Conservation (phyloP, 53 echinoderm and acorn worm species). For the Henricia sp. region DNA sequence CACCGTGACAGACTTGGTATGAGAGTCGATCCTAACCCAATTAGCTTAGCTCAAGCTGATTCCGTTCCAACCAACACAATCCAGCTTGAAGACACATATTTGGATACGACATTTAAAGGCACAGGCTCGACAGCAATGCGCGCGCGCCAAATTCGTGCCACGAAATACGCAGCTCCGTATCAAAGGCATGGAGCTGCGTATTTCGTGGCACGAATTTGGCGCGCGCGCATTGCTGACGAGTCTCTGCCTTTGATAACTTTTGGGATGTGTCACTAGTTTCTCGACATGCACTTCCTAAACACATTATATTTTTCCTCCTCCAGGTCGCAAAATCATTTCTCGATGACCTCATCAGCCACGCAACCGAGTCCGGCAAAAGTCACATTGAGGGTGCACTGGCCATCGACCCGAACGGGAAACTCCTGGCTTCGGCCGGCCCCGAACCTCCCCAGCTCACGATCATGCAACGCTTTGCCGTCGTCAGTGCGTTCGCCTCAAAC, state of each 20-base stretch:
- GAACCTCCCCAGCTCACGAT: not conserved
- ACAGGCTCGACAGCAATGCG: too few relatives aligned
- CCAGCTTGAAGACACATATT: not conserved
- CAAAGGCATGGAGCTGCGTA: too few relatives aligned
- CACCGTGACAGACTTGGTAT: not conserved
- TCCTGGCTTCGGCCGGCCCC: not conserved
- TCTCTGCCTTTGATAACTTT: too few relatives aligned
- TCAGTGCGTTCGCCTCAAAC: not conserved
- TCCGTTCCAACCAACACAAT: not conserved
- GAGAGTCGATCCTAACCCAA: not conserved
- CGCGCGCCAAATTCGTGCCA: too few relatives aligned
- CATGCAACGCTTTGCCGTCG: not conserved
- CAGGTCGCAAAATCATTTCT: not conserved
- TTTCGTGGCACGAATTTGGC: too few relatives aligned
- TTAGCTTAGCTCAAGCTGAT: not conserved
- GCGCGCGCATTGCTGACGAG: too few relatives aligned
- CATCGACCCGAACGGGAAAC: not conserved
- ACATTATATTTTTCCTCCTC: not conserved
- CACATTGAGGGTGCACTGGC: not conserved
- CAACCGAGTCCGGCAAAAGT: not conserved
- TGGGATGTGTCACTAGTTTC: not conserved
- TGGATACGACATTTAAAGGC: too few relatives aligned
- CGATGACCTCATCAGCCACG: not conserved
- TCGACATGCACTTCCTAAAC: not conserved
- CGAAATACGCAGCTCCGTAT: too few relatives aligned